Percentiles rank a stretch among this genome's conserved stretches.
Evolutionary conservation across 2,888 invertebrate species (phyloP).

Genomic region (Drosophila prostipennis): DNA sequence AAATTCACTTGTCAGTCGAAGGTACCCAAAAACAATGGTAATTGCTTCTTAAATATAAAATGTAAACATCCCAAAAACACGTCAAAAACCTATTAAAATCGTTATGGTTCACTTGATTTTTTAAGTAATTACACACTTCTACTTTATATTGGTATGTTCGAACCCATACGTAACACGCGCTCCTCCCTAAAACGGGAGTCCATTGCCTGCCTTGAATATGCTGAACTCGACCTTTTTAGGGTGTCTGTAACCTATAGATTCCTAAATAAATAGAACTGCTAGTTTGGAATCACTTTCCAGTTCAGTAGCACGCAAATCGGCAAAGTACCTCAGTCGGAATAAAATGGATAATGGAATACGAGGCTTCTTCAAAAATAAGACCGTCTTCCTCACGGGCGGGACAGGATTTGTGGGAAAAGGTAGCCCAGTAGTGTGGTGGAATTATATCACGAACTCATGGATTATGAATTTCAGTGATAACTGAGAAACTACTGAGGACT

Average conservation of each 20-base stretch:
- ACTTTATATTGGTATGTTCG: too few relatives aligned
- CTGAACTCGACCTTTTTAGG: slow-evolving; percentile 13
- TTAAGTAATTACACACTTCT: too few relatives aligned
- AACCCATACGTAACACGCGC: not conserved
- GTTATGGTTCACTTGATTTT: too few relatives aligned
- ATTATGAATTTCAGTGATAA: slow-evolving; percentile 83
- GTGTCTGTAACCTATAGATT: not conserved
- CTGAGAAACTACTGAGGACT: slow-evolving; percentile 87
- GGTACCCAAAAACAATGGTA: too few relatives aligned
- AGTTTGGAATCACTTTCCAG: slow-evolving; percentile 12
- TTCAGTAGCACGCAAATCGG: too few relatives aligned
- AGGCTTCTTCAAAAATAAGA: slow-evolving; percentile 86
- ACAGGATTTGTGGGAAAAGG: slow-evolving; percentile 85
- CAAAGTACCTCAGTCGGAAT: not conserved
- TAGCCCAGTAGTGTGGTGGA: slow-evolving; percentile 27
- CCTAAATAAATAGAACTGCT: slow-evolving; percentile 13
- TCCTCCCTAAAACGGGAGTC: not conserved
- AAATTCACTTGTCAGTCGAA: too few relatives aligned
- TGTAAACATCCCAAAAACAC: too few relatives aligned
- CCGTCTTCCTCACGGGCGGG: slow-evolving; percentile 87
- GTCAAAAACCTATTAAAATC: too few relatives aligned
- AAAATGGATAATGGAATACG: slow-evolving; percentile 83
- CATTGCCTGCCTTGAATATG: not conserved
- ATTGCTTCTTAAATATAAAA: too few relatives aligned
- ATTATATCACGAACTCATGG: not conserved